These are phyloP conservation scores for Drosophila novamexicana DNA, from an alignment of 1,140 invertebrate genomes.

Conservation along the genomic window DNA sequence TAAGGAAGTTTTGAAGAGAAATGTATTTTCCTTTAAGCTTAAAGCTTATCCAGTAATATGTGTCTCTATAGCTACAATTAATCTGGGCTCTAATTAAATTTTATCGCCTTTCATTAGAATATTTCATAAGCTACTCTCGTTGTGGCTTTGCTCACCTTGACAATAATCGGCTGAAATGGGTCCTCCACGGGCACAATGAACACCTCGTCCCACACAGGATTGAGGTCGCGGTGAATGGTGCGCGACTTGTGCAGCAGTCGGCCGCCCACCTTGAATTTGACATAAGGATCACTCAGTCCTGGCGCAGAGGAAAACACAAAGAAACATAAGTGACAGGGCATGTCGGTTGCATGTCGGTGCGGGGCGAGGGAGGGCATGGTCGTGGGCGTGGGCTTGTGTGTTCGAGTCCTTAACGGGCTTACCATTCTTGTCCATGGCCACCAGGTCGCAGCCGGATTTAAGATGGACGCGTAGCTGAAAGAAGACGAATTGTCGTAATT, in stretches of 20 bases:
- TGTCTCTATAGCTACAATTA: no score
- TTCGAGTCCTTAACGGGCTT: constrained; percentile 43
- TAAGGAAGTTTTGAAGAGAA: neutral
- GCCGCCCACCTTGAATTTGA: constrained; percentile 97
- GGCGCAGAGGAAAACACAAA: constrained; percentile 60
- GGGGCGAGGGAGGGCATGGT: neutral
- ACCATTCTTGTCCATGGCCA: constrained; percentile 98
- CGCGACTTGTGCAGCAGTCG: constrained; percentile 96
- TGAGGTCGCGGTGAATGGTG: constrained; percentile 94
- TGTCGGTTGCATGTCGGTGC: neutral
- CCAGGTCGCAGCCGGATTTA: constrained; percentile 93
- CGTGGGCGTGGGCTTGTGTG: neutral
- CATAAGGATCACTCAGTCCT: constrained; percentile 99
- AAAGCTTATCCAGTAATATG: neutral
- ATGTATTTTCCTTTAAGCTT: neutral
- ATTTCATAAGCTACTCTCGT: neutral
- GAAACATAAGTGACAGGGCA: constrained; percentile 41
- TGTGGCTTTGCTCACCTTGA: constrained; percentile 89
- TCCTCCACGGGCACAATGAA: constrained; percentile 98
- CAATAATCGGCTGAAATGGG: constrained; percentile 93
- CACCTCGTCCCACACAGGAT: constrained; percentile 98
- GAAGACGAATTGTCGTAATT: constrained; percentile 93
- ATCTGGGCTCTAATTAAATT: no score
- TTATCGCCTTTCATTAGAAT: neutral
- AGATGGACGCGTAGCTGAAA: constrained; percentile 95